These are phyloP conservation scores for Machaerirhynchus nigripectus DNA, from an alignment of 2,113 vertebrate species.

Conservation along the genomic window DNA sequence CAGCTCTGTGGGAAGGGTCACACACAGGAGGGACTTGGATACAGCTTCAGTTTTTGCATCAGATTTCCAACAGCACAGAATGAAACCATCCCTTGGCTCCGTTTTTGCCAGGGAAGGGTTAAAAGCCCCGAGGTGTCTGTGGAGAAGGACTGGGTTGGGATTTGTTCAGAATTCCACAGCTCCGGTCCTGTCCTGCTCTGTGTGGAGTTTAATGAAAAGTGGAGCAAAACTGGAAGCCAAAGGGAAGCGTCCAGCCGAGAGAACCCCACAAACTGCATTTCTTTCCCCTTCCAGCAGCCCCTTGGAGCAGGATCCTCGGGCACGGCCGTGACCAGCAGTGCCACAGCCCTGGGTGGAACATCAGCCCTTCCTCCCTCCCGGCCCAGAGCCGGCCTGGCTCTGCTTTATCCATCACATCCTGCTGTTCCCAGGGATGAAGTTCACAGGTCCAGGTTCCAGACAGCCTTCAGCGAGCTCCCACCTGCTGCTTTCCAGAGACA, in stretches of 20 bases:
- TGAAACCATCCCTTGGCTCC: accelerated
- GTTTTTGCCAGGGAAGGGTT: background rate
- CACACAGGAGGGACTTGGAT: accelerated
- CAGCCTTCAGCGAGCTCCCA: slow-evolving; percentile 34
- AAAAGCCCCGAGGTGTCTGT: background rate
- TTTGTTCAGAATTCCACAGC: slow-evolving; percentile 10
- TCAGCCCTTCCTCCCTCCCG: background rate
- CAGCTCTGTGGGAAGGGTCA: background rate
- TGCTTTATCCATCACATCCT: background rate
- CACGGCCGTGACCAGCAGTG: accelerated
- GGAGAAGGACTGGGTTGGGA: background rate
- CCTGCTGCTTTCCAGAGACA: background rate
- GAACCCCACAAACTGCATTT: background rate
- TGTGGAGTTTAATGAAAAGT: background rate
- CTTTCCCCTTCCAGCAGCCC: background rate
- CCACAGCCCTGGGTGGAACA: background rate
- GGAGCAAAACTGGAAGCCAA: slow-evolving; percentile 3
- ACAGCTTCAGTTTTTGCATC: accelerated
- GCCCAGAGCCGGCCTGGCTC: background rate
- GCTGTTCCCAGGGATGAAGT: accelerated
- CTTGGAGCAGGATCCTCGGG: background rate
- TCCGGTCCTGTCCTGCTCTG: background rate
- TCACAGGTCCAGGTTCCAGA: background rate
- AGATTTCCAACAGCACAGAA: background rate
- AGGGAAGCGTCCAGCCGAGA: background rate